Base-by-base conservation (phyloP, 2,888 invertebrate genomes). In the Acronicta aceris region DNA sequence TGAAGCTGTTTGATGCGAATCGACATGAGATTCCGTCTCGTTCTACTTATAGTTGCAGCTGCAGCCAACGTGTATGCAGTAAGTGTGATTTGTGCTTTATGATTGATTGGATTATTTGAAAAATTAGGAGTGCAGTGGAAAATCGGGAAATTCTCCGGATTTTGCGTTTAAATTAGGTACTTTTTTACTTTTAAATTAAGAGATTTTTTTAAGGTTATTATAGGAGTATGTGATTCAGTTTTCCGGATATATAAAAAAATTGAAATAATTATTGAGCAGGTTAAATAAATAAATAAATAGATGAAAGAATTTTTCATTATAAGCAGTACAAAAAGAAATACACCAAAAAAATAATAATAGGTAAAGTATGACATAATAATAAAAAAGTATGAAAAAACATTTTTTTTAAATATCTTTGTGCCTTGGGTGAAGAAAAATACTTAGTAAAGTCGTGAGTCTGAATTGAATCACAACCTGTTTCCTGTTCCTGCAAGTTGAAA, bases 1-100 rank as follows among this genome's bases (percentile, higher is more conserved):
- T 60, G 53, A 54, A 65, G 68, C 62, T 63, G 59, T 55, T 74
- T 57, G 68, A 79, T 74, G 59, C 68, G 73, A 71, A 77, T 77
- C 77, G 71, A 76, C 71, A 77, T 79, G 77, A 79, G 64, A 66
- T 63, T 77, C 62, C 62, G 62, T 49, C 62, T 77, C 49, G 45
- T 79, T 50, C 57, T 77, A 57, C 60, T 71, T 64, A 56, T 64
- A 53, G 50, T 71, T 65, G 66, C 54, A 51, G 45, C 50, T 54
- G 64, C 65, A 33, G 42, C 51, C 51, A 48, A 46, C 53, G 64
- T 67, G 46, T 48, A 55, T 52, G 63, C 62, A 51, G 77, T 77
- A 52, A 79, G 79, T 78, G 36, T 60, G 56, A 59, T 70, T 59
- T 40, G 33, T 33, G 65, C 13, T 70, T 70, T 64, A 55, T 53